These are phyloP conservation scores for Heliconius hortense DNA, from an alignment of 2,888 invertebrate species.

Conservation along the genomic window DNA sequence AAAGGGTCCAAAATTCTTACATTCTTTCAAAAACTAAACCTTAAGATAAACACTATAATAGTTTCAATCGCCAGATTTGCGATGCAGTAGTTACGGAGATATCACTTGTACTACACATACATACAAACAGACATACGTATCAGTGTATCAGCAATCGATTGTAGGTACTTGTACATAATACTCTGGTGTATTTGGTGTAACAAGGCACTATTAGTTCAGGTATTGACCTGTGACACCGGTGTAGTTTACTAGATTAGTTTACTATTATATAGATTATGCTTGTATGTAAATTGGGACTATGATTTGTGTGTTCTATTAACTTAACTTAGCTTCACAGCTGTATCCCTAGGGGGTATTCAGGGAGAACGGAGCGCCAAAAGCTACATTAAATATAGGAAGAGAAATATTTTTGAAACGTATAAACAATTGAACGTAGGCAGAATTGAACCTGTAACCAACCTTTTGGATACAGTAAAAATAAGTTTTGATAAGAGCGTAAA, in stretches of 20 bases:
- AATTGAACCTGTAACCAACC: too few relatives aligned
- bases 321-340: too few relatives aligned
- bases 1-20: too few relatives aligned
- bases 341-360: too few relatives aligned
- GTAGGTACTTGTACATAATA: neutral
- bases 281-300: neutral
- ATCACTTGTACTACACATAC: neutral
- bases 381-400: too few relatives aligned
- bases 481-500: too few relatives aligned
- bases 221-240: constrained; percentile 10
- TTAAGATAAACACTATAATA: too few relatives aligned
- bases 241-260: constrained; percentile 15
- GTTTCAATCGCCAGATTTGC: neutral
- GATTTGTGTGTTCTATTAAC: neutral
- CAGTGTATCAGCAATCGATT: neutral
- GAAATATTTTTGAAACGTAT: too few relatives aligned
- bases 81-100: neutral
- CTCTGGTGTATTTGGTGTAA: constrained; percentile 17
- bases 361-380: too few relatives aligned
- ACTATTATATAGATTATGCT: neutral
- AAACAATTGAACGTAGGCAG: too few relatives aligned
- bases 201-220: constrained; percentile 17
- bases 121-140: neutral
- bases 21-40: too few relatives aligned
- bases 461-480: too few relatives aligned